These are phyloP conservation scores for Platyura marginata DNA, from an alignment of 1,140 invertebrate genomes.

Conservation along the genomic window DNA sequence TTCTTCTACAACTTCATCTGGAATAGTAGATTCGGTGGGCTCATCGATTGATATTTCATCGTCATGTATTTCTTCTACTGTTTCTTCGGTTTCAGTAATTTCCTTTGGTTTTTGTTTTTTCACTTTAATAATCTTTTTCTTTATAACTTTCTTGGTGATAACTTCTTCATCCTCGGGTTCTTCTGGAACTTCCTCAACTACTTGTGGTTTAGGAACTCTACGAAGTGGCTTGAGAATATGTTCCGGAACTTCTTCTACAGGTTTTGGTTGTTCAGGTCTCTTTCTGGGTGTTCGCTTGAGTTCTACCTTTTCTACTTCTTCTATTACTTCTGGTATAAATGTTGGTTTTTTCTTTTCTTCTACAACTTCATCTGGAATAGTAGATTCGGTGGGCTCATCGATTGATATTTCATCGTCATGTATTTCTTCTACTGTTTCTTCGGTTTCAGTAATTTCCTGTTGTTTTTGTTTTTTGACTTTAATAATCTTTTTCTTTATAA, in stretches of 20 bases:
- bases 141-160: constrained; percentile 13
- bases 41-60: constrained; percentile 15
- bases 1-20: constrained; percentile 9
- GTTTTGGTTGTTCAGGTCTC: constrained; percentile 12
- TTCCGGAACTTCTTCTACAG: background rate
- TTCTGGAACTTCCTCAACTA: constrained; percentile 10
- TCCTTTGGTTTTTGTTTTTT: constrained; percentile 20
- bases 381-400: constrained; percentile 9
- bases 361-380: constrained; percentile 10
- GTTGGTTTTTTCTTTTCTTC: background rate
- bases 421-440: constrained; percentile 11
- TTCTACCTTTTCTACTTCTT: background rate
- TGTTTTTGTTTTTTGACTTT: constrained; percentile 21
- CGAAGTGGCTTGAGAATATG: constrained; percentile 1
- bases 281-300: constrained; percentile 4
- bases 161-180: constrained; percentile 14
- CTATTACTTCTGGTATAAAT: background rate
- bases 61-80: constrained; percentile 10
- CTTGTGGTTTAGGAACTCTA: constrained; percentile 10
- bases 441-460: constrained; percentile 14
- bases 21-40: constrained; percentile 3
- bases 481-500: constrained; percentile 15
- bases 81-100: constrained; percentile 11
- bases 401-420: constrained; percentile 11
- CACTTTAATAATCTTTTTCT: constrained; percentile 17